phyloP scores from a whole-genome alignment of 2,888 invertebrate genomes.

The Magallana nippona region DNA sequence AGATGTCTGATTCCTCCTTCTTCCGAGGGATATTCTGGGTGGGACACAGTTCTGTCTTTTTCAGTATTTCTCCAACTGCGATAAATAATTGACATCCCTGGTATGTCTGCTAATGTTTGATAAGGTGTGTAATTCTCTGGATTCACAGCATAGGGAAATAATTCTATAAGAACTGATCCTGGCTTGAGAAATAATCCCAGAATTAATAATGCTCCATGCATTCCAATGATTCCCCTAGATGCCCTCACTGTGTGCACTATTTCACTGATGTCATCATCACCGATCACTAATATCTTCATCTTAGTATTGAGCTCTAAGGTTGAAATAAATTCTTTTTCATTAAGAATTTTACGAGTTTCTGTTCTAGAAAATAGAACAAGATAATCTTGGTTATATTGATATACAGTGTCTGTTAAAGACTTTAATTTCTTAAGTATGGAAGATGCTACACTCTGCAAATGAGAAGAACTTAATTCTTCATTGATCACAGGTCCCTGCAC shows the following conservation, averaged over 20 bases:
- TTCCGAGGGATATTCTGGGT: slow-evolving; percentile 78
- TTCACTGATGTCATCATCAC: slow-evolving; percentile 72
- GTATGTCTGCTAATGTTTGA: slow-evolving; percentile 77
- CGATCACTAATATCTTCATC: slow-evolving; percentile 70
- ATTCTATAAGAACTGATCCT: slow-evolving; percentile 79
- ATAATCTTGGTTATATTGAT: slow-evolving; percentile 52
- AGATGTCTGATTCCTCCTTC: slow-evolving; percentile 80
- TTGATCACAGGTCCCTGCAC: slow-evolving; percentile 79
- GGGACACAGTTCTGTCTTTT: slow-evolving; percentile 72
- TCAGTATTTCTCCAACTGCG: slow-evolving; percentile 79
- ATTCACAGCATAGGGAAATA: slow-evolving; percentile 82
- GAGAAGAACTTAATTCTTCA: slow-evolving; percentile 57
- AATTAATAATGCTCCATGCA: slow-evolving; percentile 81
- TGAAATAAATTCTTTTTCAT: slow-evolving; percentile 79
- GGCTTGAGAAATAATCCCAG: slow-evolving; percentile 80
- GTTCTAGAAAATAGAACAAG: slow-evolving; percentile 77
- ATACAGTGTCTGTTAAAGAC: background rate
- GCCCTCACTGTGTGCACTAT: slow-evolving; percentile 68
- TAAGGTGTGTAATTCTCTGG: slow-evolving; percentile 81
- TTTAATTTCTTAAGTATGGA: slow-evolving; percentile 58
- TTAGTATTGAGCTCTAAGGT: slow-evolving; percentile 64
- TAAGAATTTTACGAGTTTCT: slow-evolving; percentile 80
- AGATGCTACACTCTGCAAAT: slow-evolving; percentile 56
- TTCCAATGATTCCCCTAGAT: slow-evolving; percentile 77
- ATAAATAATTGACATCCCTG: slow-evolving; percentile 78